phyloP scores from a whole-genome alignment of 2,797 vertebrate genomes.

The Lepus oiostolus region DNA sequence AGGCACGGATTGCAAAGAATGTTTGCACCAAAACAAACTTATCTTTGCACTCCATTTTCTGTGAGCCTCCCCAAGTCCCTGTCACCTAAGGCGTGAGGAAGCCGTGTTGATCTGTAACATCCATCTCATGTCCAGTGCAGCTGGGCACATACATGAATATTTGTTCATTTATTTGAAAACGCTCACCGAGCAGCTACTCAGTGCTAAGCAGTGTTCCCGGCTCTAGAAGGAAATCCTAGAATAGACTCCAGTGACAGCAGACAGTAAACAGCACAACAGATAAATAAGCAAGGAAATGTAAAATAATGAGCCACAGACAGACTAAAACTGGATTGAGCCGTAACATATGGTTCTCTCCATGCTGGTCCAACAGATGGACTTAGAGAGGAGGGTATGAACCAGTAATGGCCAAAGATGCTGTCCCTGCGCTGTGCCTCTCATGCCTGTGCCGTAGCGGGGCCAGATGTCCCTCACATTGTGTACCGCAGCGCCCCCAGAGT shows the following conservation, averaged over 20 bases:
- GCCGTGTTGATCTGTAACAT: background rate
- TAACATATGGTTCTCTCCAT: background rate
- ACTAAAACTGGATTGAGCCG: background rate
- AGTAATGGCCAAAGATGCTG: background rate
- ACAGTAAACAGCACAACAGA: background rate
- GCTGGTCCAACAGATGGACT: background rate
- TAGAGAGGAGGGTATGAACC: background rate
- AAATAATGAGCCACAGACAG: background rate
- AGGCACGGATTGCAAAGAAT: too few species aligned
- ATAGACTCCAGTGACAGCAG: background rate
- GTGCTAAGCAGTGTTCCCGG: background rate
- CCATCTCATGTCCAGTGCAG: background rate
- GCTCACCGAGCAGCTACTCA: background rate
- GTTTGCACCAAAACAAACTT: too few species aligned
- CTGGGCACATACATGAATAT: background rate
- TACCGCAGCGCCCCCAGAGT: fast-evolving
- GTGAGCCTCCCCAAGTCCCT: too few species aligned
- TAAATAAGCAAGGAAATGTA: background rate
- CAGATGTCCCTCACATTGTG: background rate
- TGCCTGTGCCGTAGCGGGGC: background rate
- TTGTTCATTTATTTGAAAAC: background rate
- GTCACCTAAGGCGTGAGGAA: too few species aligned
- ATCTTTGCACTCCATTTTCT: too few species aligned
- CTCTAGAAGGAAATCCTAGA: background rate
- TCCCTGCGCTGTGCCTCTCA: background rate